Percentiles rank a stretch among this genome's conserved stretches.
Evolutionary conservation across 2,888 invertebrate genomes (phyloP).

Genomic region (Spialia ferax): DNA sequence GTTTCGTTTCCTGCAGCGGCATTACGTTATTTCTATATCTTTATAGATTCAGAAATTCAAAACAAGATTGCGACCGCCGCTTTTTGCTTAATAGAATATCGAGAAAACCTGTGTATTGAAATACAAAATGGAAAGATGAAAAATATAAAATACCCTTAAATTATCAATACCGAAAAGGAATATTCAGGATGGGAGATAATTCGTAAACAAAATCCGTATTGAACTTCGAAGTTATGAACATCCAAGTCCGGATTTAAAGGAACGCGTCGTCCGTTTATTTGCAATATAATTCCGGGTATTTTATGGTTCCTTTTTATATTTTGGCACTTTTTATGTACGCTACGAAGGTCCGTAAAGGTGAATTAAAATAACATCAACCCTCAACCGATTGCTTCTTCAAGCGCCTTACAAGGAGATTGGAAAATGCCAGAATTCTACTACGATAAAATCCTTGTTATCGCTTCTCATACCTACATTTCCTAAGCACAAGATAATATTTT

Average conservation of each 20-base stretch:
- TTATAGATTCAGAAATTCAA: conserved; percentile 8
- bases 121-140: conserved; percentile 18
- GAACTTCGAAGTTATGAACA: conserved; percentile 18
- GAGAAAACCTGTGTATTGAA: conserved; percentile 11
- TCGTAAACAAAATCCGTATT: conserved; percentile 13
- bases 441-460: conserved; percentile 16
- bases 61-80: conserved; percentile 8
- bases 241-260: conserved; percentile 27
- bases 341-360: conserved; percentile 54
- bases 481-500: conserved; percentile 23
- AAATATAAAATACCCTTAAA: conserved; percentile 8
- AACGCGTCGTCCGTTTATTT: conserved; percentile 48
- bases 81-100: conserved; percentile 15
- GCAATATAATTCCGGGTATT: conserved; percentile 51
- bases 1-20: conserved; percentile 2
- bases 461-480: conserved; percentile 6
- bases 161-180: conserved; percentile 20
- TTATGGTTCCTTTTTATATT: conserved; percentile 56
- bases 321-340: conserved; percentile 55
- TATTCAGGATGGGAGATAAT: conserved; percentile 1
- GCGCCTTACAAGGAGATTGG: conserved; percentile 41
- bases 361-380: conserved; percentile 59
- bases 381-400: conserved; percentile 51
- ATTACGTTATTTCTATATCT: conserved; percentile 11
- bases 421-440: conserved; percentile 21